Base-by-base conservation (phyloP, 2,888 invertebrate genomes). In the Caenorhabditis parvicauda region DNA sequence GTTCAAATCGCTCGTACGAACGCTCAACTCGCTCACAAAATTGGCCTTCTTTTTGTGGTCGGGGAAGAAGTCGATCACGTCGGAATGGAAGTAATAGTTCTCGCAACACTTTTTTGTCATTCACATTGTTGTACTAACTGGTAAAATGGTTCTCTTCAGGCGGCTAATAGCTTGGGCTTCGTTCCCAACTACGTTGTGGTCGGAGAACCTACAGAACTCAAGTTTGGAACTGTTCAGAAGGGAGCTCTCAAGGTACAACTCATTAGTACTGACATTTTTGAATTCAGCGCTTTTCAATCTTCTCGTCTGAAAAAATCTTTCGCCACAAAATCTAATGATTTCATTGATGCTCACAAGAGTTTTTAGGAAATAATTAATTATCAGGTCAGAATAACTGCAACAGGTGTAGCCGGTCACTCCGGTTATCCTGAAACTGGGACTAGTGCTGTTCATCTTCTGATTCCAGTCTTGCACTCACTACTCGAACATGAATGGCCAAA, bases 201-300 rank as follows among this genome's bases (percentile, higher is more conserved):
- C 7, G 79, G 79, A 6, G 79, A 79, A 50, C 79, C 79, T 21
- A 79, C 79, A 0, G 79, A 79, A 43, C 39, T 75, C 43, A 73
- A 71, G 37, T 76, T 72, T 39, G 76, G 71, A 6, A 64, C 67
- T 0, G 62, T 76, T 39, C 79, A 79, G 55, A 79, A 79, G 55
- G 79, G 79, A 43, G 75, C 74, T 1, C 45, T 73, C 19, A 79
- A 79, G 57, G 77, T 75, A 32, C 22, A 28, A 47, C n/a, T n/a
- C n/a, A n/a, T n/a, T n/a, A n/a, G n/a, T n/a, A n/a, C n/a, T n/a
- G n/a, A 32, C 35, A 12, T 9, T n/a, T 32, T 32, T 32, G 35
- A 9, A 9, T n/a, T 32, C 9, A 12, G n/a, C 9, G 9, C 35
- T 32, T 12, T 32, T 17, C 42, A 41, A 41, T 14, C 42, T 41